Percentiles rank a stretch among this genome's conserved stretches.
Conservation (phyloP, 2,888 invertebrate species). For the Pseudolycoriella hygida region DNA sequence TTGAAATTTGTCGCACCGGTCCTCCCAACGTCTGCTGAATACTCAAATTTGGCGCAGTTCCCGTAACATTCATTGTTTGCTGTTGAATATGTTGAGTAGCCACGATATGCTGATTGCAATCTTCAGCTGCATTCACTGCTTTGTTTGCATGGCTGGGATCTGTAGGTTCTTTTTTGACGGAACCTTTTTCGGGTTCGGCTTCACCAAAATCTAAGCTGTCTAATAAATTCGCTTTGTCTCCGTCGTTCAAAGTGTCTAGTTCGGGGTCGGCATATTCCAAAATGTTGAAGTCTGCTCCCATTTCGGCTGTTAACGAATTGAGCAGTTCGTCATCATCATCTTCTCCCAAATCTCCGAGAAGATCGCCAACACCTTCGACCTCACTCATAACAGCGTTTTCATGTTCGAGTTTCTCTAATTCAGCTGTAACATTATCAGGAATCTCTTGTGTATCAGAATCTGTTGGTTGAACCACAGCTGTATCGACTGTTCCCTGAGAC, state of each 20-base stretch:
- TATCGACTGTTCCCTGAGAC: background rate
- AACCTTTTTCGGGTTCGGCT: slow-evolving; percentile 50
- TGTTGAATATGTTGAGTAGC: slow-evolving; percentile 9
- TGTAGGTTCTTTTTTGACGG: slow-evolving; percentile 27
- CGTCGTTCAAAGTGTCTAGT: slow-evolving; percentile 59
- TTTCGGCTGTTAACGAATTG: slow-evolving; percentile 53
- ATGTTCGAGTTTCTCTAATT: slow-evolving; percentile 45
- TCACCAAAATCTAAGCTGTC: slow-evolving; percentile 72
- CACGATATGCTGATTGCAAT: slow-evolving; percentile 1
- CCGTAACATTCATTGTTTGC: slow-evolving; percentile 6
- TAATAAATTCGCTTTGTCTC: slow-evolving; percentile 68
- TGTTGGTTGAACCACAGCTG: slow-evolving; percentile 9
- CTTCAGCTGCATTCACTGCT: background rate
- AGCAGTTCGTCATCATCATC: slow-evolving; percentile 81
- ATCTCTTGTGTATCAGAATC: slow-evolving; percentile 38
- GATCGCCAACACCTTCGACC: slow-evolving; percentile 54
- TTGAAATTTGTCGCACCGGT: background rate
- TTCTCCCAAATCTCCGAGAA: slow-evolving; percentile 64
- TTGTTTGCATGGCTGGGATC: slow-evolving; percentile 2
- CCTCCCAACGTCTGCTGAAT: background rate
- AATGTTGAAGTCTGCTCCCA: slow-evolving; percentile 90
- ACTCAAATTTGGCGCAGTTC: background rate
- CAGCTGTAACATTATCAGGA: slow-evolving; percentile 48
- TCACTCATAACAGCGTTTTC: slow-evolving; percentile 41
- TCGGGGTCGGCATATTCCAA: slow-evolving; percentile 91